Percentiles rank a stretch among this genome's conserved stretches.
Conservation (phyloP, 2,888 invertebrate species). For the Pterostichus madidus region DNA sequence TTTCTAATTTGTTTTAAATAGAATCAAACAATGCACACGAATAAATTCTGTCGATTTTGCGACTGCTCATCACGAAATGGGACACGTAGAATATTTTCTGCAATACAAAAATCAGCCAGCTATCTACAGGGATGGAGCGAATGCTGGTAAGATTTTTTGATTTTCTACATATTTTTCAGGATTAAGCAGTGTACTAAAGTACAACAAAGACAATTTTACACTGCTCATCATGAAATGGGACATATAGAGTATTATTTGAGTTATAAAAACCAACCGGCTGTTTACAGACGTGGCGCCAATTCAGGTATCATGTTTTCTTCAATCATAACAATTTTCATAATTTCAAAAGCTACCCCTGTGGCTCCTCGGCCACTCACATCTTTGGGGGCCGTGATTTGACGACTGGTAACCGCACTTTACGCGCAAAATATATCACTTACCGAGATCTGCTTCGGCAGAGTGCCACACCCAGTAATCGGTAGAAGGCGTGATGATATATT, state of each 20-base stretch:
- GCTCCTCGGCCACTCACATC: no score
- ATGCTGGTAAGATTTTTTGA: slow-evolving; percentile 84
- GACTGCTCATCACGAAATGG: slow-evolving; percentile 95
- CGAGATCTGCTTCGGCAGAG: no score
- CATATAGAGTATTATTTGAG: slow-evolving; percentile 84
- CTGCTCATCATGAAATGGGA: slow-evolving; percentile 87
- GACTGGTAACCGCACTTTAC: no score
- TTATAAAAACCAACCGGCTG: slow-evolving; percentile 80
- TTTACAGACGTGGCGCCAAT: slow-evolving; percentile 83
- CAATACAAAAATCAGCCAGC: slow-evolving; percentile 91
- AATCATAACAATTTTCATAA: no score
- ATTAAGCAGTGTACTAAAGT: slow-evolving; percentile 82
- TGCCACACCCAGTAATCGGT: no score
- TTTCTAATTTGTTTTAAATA: slow-evolving; percentile 71
- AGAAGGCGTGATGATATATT: no score
- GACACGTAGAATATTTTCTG: slow-evolving; percentile 93
- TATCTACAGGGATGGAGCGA: slow-evolving; percentile 93
- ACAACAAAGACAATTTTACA: slow-evolving; percentile 80
- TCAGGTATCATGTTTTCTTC: slow-evolving; percentile 77
- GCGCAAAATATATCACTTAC: no score
- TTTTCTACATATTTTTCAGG: slow-evolving; percentile 72
- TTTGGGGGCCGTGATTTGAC: no score
- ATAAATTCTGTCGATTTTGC: slow-evolving; percentile 91
- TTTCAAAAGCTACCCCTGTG: no score
- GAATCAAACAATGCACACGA: slow-evolving; percentile 93